These are phyloP conservation scores for Gobio gobio DNA, from an alignment of 2,113 vertebrate species.

Conservation along the genomic window DNA sequence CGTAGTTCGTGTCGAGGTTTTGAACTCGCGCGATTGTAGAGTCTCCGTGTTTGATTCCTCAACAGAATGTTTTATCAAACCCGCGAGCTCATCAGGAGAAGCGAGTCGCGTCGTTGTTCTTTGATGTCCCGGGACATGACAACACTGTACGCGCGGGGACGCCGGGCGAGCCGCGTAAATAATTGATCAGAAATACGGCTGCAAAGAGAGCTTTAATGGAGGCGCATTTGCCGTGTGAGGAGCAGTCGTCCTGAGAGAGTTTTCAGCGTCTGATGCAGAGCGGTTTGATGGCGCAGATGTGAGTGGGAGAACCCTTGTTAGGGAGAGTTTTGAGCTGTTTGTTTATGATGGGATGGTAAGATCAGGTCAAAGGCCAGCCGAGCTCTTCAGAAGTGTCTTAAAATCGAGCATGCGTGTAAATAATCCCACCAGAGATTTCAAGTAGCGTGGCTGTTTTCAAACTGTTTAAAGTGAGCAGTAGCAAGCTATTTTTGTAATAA, in stretches of 20 bases:
- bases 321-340: not conserved
- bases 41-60: not conserved
- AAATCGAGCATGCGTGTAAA: not conserved
- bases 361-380: not conserved
- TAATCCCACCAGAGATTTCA: not conserved
- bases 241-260: not conserved
- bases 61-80: conserved; percentile 44
- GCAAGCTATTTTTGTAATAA: no score
- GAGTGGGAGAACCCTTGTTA: not conserved
- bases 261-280: not conserved
- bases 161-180: conserved; percentile 9
- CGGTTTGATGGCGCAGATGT: not conserved
- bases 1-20: not conserved
- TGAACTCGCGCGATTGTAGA: not conserved
- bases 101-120: not conserved
- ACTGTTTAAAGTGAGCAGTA: no score
- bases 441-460: no score
- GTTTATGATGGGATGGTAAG: not conserved
- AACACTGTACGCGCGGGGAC: not conserved
- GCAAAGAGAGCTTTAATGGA: conserved; percentile 31
- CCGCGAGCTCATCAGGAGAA: not conserved
- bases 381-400: not conserved
- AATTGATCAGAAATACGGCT: conserved; percentile 44
- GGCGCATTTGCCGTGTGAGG: not conserved
- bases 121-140: not conserved